phyloP scores from a whole-genome alignment of 2,113 vertebrate species.

The Oreotrochilus melanogaster region DNA sequence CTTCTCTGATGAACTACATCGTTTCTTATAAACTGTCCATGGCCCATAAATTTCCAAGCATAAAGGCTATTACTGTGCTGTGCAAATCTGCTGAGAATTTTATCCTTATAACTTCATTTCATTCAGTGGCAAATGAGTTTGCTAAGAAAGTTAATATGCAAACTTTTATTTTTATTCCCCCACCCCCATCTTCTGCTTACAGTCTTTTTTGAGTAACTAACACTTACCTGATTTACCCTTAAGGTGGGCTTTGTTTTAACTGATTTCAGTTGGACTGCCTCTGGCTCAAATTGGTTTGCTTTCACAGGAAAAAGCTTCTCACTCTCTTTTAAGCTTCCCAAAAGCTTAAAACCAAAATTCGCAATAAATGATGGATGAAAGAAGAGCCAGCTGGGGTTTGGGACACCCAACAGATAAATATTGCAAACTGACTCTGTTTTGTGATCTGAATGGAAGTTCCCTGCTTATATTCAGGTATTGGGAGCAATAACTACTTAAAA shows the following conservation, averaged over 20 bases:
- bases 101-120: conserved; percentile 79
- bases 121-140: conserved; percentile 70
- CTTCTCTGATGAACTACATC: conserved; percentile 91
- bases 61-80: conserved; percentile 87
- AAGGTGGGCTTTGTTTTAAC: conserved; percentile 37
- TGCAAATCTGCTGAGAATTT: conserved; percentile 83
- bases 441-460: not conserved
- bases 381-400: not conserved
- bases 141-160: conserved; percentile 60
- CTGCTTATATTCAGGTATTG: not conserved
- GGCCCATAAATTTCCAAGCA: conserved; percentile 94
- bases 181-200: not conserved
- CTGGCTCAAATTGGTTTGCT: not conserved
- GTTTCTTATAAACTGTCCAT: conserved; percentile 95
- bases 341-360: not conserved
- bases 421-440: not conserved
- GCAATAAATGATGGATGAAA: not conserved
- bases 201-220: conserved; percentile 9
- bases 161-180: not conserved
- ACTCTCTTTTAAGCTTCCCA: not conserved
- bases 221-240: not conserved
- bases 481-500: not conserved
- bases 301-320: not conserved
- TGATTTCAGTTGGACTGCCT: not conserved
- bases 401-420: not conserved